Evolutionary conservation across 2,113 vertebrate species (phyloP).

Genomic region (Scopus umbretta): DNA sequence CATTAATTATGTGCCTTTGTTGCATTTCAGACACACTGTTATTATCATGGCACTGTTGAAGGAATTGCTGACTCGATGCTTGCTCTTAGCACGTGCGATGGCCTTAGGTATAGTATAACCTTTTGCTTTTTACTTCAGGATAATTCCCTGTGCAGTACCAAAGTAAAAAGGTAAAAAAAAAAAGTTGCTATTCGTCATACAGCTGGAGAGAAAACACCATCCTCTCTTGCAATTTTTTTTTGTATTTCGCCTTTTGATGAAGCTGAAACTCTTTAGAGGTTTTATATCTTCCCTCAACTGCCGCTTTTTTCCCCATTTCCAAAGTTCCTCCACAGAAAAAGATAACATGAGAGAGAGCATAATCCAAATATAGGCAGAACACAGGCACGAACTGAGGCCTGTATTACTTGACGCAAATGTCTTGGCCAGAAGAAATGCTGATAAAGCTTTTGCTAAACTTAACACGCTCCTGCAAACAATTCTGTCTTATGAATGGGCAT

Average conservation of each 20-base stretch:
- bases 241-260: background rate
- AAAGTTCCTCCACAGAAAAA: background rate
- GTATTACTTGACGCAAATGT: background rate
- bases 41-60: conserved; percentile 67
- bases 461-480: background rate
- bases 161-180: background rate
- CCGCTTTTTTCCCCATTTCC: background rate
- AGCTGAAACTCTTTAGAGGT: background rate
- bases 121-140: background rate
- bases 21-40: conserved; percentile 65
- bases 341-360: background rate
- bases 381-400: background rate
- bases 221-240: background rate
- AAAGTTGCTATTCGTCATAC: background rate
- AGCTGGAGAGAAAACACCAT: background rate
- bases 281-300: background rate
- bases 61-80: conserved; percentile 50
- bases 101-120: conserved; percentile 70
- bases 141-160: background rate
- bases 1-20: background rate
- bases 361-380: background rate
- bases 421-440: background rate
- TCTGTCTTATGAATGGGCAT: background rate
- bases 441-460: background rate
- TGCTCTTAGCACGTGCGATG: conserved; percentile 64